Evolutionary conservation across 2,797 vertebrate species (phyloP), one percentile per base, ranked within the genome.

Genomic region (Myripristis murdjan): DNA sequence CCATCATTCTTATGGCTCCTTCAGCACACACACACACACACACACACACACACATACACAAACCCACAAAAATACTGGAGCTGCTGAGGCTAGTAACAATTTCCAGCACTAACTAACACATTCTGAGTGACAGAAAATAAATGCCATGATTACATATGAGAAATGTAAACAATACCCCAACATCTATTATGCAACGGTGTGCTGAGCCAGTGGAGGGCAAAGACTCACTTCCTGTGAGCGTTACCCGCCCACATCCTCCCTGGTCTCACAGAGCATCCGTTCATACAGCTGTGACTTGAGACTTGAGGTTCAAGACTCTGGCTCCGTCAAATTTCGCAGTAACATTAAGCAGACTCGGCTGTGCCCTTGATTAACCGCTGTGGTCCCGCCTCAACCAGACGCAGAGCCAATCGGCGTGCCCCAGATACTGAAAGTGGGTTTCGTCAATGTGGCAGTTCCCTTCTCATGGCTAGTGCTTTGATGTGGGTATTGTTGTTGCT

Each of bases 301-400:
- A 53, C 70, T 54, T 56, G 37, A 51, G 7, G 22, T 22, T n/a
- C n/a, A n/a, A 46, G 3, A 10, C 43, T 64, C 3, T 0, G 54
- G 35, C 26, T 47, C 20, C 15, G 22, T 15, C 8, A 35, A 18
- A 55, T 23, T 26, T 59, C 69, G 64, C 65, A 73, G 64, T 75
- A 68, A 81, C 62, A 49, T 51, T 63, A 61, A 72, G 67, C 57
- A 11, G 39, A n/a, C 46, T 69, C 49, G 57, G 59, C 43, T 46
- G 39, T 88, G 85, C 84, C 83, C 75, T 86, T 84, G 61, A 65
- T 69, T 58, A 75, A 77, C 68, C 49, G 59, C 53, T 64, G 47
- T 15, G 59, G 44, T 62, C n/a, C 33, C 57, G 60, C 46, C 20
- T 65, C 47, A 35, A 51, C 41, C 47, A 48, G 46, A 62, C 59